Evolutionary conservation across 2,888 invertebrate species (phyloP).

Genomic region (Lasius platythorax): DNA sequence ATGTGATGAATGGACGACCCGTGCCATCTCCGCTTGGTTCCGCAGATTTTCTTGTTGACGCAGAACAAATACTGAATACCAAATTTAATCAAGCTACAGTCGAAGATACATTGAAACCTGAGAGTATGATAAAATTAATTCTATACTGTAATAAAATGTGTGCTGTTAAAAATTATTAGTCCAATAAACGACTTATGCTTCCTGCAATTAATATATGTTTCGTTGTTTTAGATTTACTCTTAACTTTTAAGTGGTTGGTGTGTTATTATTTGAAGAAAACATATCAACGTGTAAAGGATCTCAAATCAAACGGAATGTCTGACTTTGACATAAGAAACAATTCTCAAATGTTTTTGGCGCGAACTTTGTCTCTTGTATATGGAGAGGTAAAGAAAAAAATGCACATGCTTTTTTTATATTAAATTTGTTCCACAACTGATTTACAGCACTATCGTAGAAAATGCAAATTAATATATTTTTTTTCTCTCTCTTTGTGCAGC

Average conservation of each 20-base stretch:
- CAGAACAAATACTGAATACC: slow-evolving; percentile 87
- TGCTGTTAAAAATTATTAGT: background rate
- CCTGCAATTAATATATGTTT: slow-evolving; percentile 6
- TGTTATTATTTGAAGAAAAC: slow-evolving; percentile 92
- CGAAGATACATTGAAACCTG: slow-evolving; percentile 87
- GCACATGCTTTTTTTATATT: background rate
- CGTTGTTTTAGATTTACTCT: slow-evolving; percentile 88
- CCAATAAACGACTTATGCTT: background rate
- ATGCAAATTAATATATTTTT: background rate
- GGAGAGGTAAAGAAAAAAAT: slow-evolving; percentile 89
- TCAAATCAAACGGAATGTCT: slow-evolving; percentile 88
- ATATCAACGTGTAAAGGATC: slow-evolving; percentile 87
- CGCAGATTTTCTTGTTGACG: slow-evolving; percentile 89
- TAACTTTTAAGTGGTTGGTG: slow-evolving; percentile 93
- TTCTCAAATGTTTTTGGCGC: slow-evolving; percentile 94
- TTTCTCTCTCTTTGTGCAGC: slow-evolving; percentile 80
- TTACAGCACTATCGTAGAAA: background rate
- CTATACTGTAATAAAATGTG: background rate
- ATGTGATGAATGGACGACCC: slow-evolving; percentile 81
- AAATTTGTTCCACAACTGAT: background rate
- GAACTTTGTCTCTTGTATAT: slow-evolving; percentile 92
- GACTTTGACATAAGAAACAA: slow-evolving; percentile 93
- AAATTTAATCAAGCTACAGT: slow-evolving; percentile 87
- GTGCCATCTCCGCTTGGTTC: slow-evolving; percentile 89
- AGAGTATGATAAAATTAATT: slow-evolving; percentile 85